Base-by-base conservation (phyloP, 2,888 invertebrate genomes). In the Diogma glabrata region DNA sequence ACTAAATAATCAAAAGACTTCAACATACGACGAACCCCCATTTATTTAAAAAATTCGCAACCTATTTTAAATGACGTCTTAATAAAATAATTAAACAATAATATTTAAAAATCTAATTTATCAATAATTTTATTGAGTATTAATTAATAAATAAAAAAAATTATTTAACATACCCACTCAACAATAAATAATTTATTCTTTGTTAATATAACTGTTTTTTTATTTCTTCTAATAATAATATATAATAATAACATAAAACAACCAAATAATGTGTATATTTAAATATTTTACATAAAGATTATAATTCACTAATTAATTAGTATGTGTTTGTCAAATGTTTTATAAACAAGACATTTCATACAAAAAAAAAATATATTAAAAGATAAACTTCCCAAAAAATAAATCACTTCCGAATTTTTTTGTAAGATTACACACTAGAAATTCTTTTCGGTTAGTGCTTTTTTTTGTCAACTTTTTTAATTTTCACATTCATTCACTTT, bases 251-350 rank as follows among this genome's bases (percentile, higher is more conserved):
- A 48, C 36, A 52, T 33, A 52, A 49, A 36, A 50, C 36, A 52
- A 47, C 28, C 33, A 48, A 53, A 52, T 49, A 53, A 43, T 47
- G 33, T 50, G 54, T 47, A 52, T 61, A 48, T 48, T 33, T 48
- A 64, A 62, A 60, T 57, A 59, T 57, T 61, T 69, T 69, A 67
- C 64, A 67, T 67, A 69, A 69, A 69, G 30, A 53, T 36, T 46
- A 26, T 48, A 48, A 50, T 38, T 50, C 50, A 47, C 53, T 67
- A 67, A 69, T 69, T 69, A 69, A 69, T 69, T 69, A 69, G 69
- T 69, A 67, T 65, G 63, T 66, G 62, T 67, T 67, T 68, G 69
- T 68, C 70, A 69, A 69, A 67, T 66, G 63, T 63, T 65, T 57
- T 57, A 60, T 58, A 58, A 56, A 57, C 56, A 58, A 43, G 23